Percentiles rank a stretch among this genome's conserved stretches.
These are phyloP conservation scores for Stictocephala bisonia DNA, from an alignment of 2,888 invertebrate species.

Conservation along the genomic window DNA sequence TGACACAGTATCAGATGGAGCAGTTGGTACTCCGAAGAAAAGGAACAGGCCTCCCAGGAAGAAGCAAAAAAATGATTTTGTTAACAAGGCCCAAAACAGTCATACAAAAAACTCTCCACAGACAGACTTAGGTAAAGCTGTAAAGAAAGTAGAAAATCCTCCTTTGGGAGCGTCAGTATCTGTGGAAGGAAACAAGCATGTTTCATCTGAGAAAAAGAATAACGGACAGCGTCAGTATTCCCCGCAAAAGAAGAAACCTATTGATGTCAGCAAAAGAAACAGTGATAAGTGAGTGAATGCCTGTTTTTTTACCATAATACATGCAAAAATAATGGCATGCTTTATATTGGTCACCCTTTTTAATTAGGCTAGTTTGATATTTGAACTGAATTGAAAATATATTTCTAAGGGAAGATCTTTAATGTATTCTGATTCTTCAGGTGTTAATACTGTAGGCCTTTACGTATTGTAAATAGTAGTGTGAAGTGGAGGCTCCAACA, in stretches of 20 bases:
- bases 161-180: no score
- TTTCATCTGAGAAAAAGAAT: background rate
- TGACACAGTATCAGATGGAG: no score
- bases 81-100: background rate
- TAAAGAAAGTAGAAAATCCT: no score
- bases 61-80: constrained; percentile 2
- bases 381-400: no score
- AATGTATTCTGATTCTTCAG: no score
- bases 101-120: background rate
- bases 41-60: background rate
- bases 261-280: background rate
- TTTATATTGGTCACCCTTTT: no score
- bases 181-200: background rate
- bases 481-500: no score
- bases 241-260: background rate
- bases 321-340: no score
- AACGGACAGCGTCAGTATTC: background rate
- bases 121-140: background rate
- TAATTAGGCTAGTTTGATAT: no score
- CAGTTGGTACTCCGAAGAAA: background rate
- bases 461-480: no score
- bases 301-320: background rate
- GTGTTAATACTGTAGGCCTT: no score
- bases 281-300: background rate
- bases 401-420: background rate